phyloP scores from a whole-genome alignment of 2,888 invertebrate species.

The Syrista parreyssii region DNA sequence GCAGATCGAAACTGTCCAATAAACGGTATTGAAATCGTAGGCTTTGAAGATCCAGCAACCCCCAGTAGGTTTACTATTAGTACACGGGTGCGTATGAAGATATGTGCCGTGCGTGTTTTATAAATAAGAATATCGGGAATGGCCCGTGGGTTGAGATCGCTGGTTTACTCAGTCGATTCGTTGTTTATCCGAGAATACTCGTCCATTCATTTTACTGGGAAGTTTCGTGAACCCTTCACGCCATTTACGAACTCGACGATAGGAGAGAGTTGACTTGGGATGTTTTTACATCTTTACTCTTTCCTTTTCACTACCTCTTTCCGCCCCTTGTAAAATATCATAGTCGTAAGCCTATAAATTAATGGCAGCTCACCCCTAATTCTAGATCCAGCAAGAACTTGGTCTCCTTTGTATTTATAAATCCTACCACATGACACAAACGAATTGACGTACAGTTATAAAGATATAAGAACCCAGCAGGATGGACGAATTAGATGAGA shows the following conservation, averaged over 20 bases:
- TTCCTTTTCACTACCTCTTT: background rate
- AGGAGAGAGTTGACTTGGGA: background rate
- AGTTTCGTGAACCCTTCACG: background rate
- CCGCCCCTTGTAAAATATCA: background rate
- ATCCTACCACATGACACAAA: background rate
- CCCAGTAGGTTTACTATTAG: background rate
- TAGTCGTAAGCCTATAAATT: background rate
- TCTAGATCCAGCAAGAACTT: background rate
- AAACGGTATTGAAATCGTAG: background rate
- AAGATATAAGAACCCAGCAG: background rate
- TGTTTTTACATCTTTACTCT: background rate
- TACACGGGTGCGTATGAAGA: background rate
- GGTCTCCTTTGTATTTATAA: background rate
- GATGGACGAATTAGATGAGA: background rate
- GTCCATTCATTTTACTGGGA: background rate
- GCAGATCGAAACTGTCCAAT: background rate
- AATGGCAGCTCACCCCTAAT: background rate
- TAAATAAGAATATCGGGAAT: background rate
- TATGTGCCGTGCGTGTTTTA: background rate
- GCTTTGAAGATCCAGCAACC: background rate
- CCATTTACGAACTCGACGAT: background rate
- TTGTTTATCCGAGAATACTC: background rate
- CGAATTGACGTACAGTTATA: background rate
- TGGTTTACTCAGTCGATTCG: conserved; percentile 1
- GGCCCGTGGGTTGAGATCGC: background rate